Evolutionary conservation across 2,113 vertebrate genomes (phyloP).

Genomic region (Xiphorhynchus elegans): DNA sequence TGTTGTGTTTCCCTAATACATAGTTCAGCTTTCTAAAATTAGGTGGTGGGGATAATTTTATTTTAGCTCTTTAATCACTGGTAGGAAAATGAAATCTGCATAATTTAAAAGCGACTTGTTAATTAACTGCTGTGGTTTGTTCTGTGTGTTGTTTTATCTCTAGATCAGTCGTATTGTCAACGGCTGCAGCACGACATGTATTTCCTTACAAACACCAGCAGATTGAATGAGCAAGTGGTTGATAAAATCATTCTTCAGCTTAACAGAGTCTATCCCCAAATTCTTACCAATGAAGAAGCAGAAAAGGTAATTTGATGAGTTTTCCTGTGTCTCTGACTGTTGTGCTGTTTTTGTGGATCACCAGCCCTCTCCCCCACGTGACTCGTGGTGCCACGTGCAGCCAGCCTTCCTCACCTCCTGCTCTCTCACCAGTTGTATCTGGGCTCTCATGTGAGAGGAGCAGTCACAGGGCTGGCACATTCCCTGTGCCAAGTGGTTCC

Average conservation of each 20-base stretch:
- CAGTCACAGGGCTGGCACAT: background rate
- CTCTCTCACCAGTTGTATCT: background rate
- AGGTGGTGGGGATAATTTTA: background rate
- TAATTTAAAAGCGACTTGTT: background rate
- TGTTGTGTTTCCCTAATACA: background rate
- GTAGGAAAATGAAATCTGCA: background rate
- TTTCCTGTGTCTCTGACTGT: background rate
- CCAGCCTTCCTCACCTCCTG: background rate
- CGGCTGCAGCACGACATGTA: slow-evolving; percentile 86
- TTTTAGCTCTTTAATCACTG: background rate
- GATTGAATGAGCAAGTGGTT: slow-evolving; percentile 87
- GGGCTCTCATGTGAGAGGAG: background rate
- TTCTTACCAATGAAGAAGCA: slow-evolving; percentile 92
- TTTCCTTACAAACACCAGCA: slow-evolving; percentile 82
- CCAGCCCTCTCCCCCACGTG: fast-evolving
- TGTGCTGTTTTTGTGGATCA: fast-evolving
- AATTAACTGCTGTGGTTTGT: background rate
- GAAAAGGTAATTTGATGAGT: slow-evolving; percentile 80
- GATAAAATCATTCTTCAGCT: slow-evolving; percentile 95
- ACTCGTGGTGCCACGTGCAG: background rate
- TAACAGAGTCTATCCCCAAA: slow-evolving; percentile 95
- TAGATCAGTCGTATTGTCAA: slow-evolving; percentile 81
- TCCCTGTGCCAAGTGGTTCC: background rate
- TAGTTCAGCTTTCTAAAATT: background rate
- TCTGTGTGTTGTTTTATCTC: background rate